Evolutionary conservation across 2,797 vertebrate genomes (phyloP).

Genomic region (Mionectes olivaceus): DNA sequence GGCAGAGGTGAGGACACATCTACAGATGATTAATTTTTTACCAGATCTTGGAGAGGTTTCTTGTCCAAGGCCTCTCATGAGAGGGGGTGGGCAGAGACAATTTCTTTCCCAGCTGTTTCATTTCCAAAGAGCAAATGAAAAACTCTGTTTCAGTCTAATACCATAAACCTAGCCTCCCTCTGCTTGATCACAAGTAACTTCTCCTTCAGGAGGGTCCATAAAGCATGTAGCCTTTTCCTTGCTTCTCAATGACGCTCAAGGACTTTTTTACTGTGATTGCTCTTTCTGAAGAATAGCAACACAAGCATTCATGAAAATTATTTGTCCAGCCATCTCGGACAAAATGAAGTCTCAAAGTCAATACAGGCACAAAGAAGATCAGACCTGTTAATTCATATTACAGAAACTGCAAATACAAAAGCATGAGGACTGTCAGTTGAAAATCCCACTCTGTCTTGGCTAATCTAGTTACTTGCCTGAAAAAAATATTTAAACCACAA

Average conservation of each 20-base stretch:
- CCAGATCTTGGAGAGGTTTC: not conserved
- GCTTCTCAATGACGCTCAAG: not conserved
- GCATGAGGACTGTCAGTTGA: not conserved
- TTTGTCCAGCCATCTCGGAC: not conserved
- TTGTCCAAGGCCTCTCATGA: not conserved
- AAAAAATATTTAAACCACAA: not conserved
- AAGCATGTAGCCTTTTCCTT: not conserved
- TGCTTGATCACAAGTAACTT: not conserved
- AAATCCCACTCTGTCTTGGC: not conserved
- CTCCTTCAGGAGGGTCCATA: not conserved
- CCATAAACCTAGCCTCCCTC: not conserved
- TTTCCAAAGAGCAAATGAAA: not conserved
- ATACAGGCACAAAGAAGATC: not conserved
- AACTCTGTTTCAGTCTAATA: not conserved
- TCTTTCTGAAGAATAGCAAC: not conserved
- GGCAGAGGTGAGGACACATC: not conserved
- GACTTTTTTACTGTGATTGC: not conserved
- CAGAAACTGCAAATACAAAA: not conserved
- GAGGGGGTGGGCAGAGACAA: not conserved
- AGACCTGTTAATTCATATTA: not conserved
- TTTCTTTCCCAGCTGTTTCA: not conserved
- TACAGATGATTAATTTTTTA: not conserved
- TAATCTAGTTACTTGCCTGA: not conserved
- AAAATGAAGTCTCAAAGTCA: not conserved
- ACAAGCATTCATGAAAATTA: not conserved